phyloP scores from a whole-genome alignment of 2,113 vertebrate genomes.

The Saimiri boliviensis region DNA sequence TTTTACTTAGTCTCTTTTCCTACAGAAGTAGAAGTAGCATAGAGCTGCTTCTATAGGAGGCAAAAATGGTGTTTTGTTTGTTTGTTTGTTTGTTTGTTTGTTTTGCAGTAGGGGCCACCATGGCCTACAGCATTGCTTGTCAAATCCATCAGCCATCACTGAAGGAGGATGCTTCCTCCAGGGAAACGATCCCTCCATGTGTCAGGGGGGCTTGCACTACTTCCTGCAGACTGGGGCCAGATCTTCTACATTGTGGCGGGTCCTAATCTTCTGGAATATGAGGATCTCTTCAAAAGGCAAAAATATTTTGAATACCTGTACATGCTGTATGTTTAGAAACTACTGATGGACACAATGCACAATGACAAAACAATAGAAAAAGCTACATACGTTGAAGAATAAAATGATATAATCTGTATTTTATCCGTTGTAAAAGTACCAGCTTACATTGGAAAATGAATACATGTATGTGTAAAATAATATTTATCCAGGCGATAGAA shows the following conservation, averaged over 20 bases:
- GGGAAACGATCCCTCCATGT: too few relatives aligned
- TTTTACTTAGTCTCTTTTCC: neutral
- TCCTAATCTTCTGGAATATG: neutral
- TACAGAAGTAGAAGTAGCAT: neutral
- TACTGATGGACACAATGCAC: neutral
- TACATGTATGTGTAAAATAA: neutral
- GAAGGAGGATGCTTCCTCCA: neutral
- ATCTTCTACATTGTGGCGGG: accelerated
- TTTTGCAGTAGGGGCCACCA: neutral
- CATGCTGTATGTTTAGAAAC: neutral
- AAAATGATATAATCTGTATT: neutral
- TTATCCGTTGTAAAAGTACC: neutral
- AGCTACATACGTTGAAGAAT: neutral
- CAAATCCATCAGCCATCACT: neutral
- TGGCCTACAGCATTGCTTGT: neutral
- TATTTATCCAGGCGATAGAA: neutral
- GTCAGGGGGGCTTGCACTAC: accelerated
- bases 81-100: neutral
- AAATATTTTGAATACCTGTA: neutral
- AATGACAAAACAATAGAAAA: neutral
- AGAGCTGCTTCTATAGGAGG: neutral
- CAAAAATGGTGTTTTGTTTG: neutral
- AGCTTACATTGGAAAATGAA: neutral
- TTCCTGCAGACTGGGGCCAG: accelerated
- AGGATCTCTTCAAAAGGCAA: neutral